phyloP scores from a whole-genome alignment of 2,113 vertebrate genomes.

The Promerops cafer region DNA sequence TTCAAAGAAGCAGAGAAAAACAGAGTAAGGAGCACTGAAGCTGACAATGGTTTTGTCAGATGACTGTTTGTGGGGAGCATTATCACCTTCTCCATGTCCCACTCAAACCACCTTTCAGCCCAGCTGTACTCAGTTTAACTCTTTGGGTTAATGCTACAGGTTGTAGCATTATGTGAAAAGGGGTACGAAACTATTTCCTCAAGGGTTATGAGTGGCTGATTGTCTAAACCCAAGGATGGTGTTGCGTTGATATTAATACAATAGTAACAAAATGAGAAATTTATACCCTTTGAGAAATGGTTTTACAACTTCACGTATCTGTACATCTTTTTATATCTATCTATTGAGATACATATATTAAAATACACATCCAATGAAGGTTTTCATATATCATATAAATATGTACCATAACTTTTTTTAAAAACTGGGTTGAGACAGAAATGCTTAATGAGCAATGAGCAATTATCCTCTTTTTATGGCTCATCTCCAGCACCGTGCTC shows the following conservation, averaged over 20 bases:
- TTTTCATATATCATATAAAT: not conserved
- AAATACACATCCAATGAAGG: not conserved
- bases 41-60: not conserved
- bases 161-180: not conserved
- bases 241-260: not conserved
- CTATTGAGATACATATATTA: not conserved
- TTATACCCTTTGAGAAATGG: not conserved
- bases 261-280: not conserved
- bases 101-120: not conserved
- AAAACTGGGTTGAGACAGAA: fast-evolving
- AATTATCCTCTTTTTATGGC: not conserved
- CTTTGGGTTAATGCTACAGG: not conserved
- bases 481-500: not conserved
- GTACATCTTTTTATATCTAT: not conserved
- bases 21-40: not conserved
- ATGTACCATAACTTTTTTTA: not conserved
- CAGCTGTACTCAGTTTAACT: not conserved
- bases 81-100: not conserved
- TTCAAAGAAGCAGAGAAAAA: not conserved
- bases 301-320: not conserved
- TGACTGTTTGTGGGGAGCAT: not conserved
- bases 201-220: not conserved
- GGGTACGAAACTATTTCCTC: fast-evolving
- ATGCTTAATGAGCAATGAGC: not conserved
- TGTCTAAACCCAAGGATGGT: not conserved